A percentile compares a stretch with the other conserved stretches of the same genome.
Evolutionary conservation across 2,797 vertebrate genomes (phyloP).

Genomic region (Myotis pilosus): DNA sequence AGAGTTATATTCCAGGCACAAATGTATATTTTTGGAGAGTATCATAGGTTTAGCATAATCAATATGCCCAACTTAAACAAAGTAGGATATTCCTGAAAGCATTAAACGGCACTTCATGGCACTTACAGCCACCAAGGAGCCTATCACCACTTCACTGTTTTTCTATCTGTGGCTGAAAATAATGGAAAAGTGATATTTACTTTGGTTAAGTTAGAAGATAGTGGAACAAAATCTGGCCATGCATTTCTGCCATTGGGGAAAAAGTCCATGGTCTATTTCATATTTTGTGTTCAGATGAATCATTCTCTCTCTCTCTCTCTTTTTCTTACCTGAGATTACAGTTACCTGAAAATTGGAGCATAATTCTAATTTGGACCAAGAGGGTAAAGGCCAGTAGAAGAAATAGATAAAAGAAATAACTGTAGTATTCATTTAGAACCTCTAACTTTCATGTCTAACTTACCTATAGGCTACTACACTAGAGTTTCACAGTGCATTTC

Average conservation of each 20-base stretch:
- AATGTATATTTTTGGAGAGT: not conserved
- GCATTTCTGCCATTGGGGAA: not conserved
- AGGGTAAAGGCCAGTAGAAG: not conserved
- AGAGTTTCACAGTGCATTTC: not conserved
- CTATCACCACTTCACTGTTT: not conserved
- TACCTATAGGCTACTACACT: not conserved
- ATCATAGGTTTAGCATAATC: not conserved
- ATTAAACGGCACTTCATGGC: not conserved
- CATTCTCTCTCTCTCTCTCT: too few species aligned
- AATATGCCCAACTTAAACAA: not conserved
- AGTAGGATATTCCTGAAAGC: not conserved
- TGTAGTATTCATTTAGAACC: not conserved
- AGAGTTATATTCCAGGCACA: not conserved
- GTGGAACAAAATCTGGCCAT: not conserved
- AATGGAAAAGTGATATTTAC: not conserved
- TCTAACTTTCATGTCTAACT: not conserved
- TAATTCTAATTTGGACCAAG: slow-evolving; percentile 1
- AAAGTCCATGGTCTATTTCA: not conserved
- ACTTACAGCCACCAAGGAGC: not conserved
- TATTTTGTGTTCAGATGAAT: not conserved
- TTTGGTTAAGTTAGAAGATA: not conserved
- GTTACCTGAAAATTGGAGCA: not conserved
- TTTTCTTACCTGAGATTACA: not conserved
- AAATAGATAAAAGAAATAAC: not conserved
- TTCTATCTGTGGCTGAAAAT: not conserved